These are phyloP conservation scores for Scopus umbretta DNA, from an alignment of 2,113 vertebrate genomes.

Conservation along the genomic window DNA sequence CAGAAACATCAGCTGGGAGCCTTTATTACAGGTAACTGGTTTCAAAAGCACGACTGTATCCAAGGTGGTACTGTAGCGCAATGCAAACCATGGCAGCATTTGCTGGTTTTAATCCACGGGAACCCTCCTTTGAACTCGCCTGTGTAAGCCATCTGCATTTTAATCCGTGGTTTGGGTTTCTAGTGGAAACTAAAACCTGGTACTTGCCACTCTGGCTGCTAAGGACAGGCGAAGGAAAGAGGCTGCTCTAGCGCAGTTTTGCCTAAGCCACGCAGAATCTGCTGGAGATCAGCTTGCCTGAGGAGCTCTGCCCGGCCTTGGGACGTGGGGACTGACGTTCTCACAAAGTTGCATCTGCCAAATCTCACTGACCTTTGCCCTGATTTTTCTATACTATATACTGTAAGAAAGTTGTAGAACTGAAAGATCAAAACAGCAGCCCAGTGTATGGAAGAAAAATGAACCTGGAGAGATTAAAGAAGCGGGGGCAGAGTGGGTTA, in stretches of 20 bases:
- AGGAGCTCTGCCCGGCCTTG: conserved; percentile 14
- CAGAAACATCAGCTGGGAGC: not conserved
- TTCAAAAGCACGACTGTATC: not conserved
- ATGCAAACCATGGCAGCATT: not conserved
- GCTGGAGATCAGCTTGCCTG: not conserved
- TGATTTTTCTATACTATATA: not conserved
- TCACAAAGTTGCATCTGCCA: not conserved
- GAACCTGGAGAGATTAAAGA: not conserved
- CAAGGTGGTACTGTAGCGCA: fast-evolving
- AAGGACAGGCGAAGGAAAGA: not conserved
- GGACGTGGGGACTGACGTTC: not conserved
- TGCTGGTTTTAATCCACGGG: not conserved
- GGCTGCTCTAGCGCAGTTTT: not conserved
- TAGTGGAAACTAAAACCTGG: not conserved
- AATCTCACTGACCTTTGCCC: conserved; percentile 16
- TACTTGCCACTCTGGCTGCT: not conserved
- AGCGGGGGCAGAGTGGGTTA: not conserved
- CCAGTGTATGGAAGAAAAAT: not conserved
- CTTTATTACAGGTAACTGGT: not conserved
- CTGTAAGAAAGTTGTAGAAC: not conserved
- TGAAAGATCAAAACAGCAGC: not conserved
- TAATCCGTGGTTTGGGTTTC: not conserved
- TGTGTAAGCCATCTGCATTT: not conserved
- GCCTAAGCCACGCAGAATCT: not conserved
- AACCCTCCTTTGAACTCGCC: not conserved